Evolutionary conservation across 2,113 vertebrate species (phyloP).

Genomic region (Rhinogobius similis): DNA sequence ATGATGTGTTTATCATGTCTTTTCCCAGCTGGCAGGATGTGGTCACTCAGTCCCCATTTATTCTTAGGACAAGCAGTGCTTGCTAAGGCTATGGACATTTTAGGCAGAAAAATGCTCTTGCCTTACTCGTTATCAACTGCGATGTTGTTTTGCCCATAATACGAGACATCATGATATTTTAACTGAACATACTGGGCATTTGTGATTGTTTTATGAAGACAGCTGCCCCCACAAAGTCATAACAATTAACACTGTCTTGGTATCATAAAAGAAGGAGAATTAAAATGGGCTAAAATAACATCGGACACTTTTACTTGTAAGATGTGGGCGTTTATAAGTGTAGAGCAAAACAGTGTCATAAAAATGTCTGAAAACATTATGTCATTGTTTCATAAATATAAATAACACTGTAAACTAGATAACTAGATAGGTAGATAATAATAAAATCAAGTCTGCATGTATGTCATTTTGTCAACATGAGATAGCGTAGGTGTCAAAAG

Average conservation of each 20-base stretch:
- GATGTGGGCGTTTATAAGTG: constrained; percentile 14
- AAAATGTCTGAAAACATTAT: constrained; percentile 1
- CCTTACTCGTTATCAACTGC: constrained; percentile 10
- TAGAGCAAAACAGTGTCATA: not conserved
- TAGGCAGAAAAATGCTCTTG: constrained; percentile 62
- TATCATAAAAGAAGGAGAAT: constrained; percentile 14
- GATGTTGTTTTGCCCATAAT: not conserved
- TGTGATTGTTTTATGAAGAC: constrained; percentile 32
- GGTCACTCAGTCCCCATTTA: constrained; percentile 28
- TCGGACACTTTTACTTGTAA: no score
- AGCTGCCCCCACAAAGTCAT: constrained; percentile 30
- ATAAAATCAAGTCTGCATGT: not conserved
- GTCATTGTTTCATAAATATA: no score
- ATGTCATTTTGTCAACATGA: constrained; percentile 2
- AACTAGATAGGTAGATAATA: no score
- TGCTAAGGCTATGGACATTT: constrained; percentile 53
- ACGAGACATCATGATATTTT: constrained; percentile 15
- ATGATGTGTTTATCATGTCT: constrained; percentile 17
- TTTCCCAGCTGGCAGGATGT: constrained; percentile 8
- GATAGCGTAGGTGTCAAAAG: not conserved
- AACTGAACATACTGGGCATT: constrained; percentile 34
- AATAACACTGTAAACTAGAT: no score
- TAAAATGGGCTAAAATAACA: constrained; percentile 28
- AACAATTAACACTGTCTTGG: constrained; percentile 28
- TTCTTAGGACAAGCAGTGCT: constrained; percentile 47